Evolutionary conservation across 2,888 invertebrate species (phyloP).

Genomic region (Merodon equestris): DNA sequence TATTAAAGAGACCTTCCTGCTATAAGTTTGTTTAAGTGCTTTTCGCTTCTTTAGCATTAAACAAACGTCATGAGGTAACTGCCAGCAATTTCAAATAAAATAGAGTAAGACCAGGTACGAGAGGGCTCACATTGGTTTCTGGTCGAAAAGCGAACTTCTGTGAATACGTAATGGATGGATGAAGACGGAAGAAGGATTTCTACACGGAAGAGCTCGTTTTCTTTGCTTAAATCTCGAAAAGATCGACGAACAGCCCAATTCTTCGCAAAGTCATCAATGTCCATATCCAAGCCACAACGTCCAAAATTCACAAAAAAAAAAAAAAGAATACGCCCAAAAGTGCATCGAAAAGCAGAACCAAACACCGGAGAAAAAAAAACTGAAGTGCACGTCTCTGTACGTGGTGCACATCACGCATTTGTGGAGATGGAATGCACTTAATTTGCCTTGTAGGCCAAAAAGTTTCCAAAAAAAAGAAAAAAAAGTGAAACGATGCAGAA

Average conservation of each 20-base stretch:
- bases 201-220: slow-evolving; percentile 2
- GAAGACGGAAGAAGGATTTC: slow-evolving; percentile 54
- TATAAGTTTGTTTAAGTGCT: slow-evolving; percentile 1
- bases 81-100: slow-evolving; percentile 67
- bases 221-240: slow-evolving; percentile 2
- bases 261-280: slow-evolving; percentile 53
- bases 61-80: slow-evolving; percentile 60
- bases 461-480: neutral
- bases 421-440: slow-evolving; percentile 60
- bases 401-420: slow-evolving; percentile 10
- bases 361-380: slow-evolving; percentile 10
- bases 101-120: slow-evolving; percentile 47
- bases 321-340: slow-evolving; percentile 12
- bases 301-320: slow-evolving; percentile 9
- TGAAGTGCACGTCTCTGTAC: slow-evolving; percentile 8
- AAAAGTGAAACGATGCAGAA: neutral
- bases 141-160: too few species aligned
- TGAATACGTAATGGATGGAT: neutral
- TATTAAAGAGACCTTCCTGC: neutral
- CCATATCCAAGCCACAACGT: too few species aligned
- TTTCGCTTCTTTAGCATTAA: slow-evolving; percentile 45
- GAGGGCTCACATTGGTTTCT: slow-evolving; percentile 1
- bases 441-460: slow-evolving; percentile 42
- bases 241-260: slow-evolving; percentile 30
- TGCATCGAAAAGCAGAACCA: neutral